phyloP scores from a whole-genome alignment of 2,888 invertebrate species.

The Toxonevra muliebris region DNA sequence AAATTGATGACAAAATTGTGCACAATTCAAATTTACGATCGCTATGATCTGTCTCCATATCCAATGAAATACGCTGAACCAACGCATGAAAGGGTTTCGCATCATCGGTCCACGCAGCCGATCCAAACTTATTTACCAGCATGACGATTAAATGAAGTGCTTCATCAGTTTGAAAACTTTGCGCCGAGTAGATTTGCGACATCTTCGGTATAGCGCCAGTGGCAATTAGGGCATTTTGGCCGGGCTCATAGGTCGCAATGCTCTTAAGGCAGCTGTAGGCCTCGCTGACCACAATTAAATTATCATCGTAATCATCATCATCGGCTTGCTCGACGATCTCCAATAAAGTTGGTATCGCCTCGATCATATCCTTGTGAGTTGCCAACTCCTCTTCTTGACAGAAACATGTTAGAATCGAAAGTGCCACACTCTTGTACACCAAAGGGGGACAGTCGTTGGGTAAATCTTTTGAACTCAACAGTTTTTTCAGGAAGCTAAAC shows the following conservation, averaged over 20 bases:
- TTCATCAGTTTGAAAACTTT: conserved; percentile 90
- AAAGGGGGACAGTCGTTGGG: conserved; percentile 89
- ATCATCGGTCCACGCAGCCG: conserved; percentile 79
- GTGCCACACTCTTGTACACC: conserved; percentile 90
- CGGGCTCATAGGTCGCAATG: conserved; percentile 80
- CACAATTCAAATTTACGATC: conserved; percentile 91
- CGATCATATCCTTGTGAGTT: conserved; percentile 83
- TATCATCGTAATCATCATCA: conserved; percentile 85
- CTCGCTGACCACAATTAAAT: conserved; percentile 86
- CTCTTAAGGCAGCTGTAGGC: conserved; percentile 84
- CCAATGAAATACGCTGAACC: conserved; percentile 82
- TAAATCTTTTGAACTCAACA: conserved; percentile 78
- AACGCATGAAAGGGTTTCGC: conserved; percentile 83
- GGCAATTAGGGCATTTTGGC: conserved; percentile 81
- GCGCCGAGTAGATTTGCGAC: conserved; percentile 86
- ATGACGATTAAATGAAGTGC: conserved; percentile 83
- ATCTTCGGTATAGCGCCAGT: conserved; percentile 82
- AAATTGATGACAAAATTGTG: conserved; percentile 77
- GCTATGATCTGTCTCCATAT: conserved; percentile 88
- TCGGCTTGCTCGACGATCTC: conserved; percentile 86
- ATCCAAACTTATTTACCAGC: conserved; percentile 77
- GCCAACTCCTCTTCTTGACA: conserved; percentile 83
- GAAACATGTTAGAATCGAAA: conserved; percentile 87
- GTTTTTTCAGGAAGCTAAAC: conserved; percentile 82
- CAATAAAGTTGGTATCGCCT: conserved; percentile 82